Conservation (phyloP, 2,113 vertebrate species). For the Morone saxatilis region DNA sequence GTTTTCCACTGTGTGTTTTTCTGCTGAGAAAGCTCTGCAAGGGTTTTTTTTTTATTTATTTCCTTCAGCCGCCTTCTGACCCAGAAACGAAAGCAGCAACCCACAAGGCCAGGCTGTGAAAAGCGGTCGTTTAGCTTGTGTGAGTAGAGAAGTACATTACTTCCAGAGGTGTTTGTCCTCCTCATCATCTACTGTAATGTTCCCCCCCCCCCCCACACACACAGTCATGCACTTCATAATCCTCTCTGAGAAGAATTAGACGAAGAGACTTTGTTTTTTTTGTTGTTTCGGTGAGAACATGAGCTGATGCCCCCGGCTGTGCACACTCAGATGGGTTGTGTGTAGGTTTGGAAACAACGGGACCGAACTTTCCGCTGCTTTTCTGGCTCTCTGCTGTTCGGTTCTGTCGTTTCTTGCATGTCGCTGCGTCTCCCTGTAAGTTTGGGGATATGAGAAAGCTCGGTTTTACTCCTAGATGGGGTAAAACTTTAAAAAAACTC, state of each 20-base stretch:
- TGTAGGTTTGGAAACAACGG: not conserved
- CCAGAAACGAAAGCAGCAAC: slow-evolving; percentile 36
- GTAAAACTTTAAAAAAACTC: too few species aligned
- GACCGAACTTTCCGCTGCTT: too few species aligned
- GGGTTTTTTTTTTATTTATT: slow-evolving; percentile 36
- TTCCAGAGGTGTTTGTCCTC: not conserved
- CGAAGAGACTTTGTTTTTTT: not conserved
- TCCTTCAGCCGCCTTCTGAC: slow-evolving; percentile 54
- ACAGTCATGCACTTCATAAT: not conserved
- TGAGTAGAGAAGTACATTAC: not conserved
- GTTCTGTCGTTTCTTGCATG: too few species aligned
- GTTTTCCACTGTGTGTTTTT: slow-evolving; percentile 64
- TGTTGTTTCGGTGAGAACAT: not conserved
- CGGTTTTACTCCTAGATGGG: too few species aligned
- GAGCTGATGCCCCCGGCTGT: not conserved
- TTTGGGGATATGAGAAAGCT: too few species aligned
- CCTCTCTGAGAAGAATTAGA: not conserved
- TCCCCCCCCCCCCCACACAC: not conserved
- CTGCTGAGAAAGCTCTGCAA: slow-evolving; percentile 66
- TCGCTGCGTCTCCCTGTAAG: too few species aligned
- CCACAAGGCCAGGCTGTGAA: not conserved
- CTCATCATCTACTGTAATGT: too few species aligned
- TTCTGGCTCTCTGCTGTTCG: too few species aligned
- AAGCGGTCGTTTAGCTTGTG: not conserved
- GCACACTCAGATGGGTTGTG: not conserved